These are phyloP conservation scores for Automeris io DNA, from an alignment of 2,888 invertebrate species.

Conservation along the genomic window DNA sequence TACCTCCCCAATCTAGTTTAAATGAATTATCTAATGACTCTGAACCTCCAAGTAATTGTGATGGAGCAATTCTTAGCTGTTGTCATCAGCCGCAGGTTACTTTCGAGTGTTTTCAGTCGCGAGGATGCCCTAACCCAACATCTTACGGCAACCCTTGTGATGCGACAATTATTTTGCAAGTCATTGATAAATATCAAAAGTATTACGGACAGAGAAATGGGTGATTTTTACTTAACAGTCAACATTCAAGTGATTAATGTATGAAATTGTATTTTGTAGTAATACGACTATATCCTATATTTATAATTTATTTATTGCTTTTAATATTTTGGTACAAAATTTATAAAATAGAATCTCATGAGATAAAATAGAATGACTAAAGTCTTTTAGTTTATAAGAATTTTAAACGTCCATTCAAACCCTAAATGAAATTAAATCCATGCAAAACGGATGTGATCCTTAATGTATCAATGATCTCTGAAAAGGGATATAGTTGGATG, in stretches of 20 bases:
- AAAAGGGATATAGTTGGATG: no score
- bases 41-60: slow-evolving; percentile 37
- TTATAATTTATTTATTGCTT: no score
- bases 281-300: no score
- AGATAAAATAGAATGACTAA: no score
- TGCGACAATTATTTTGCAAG: slow-evolving; percentile 31
- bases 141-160: slow-evolving; percentile 49
- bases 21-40: background rate
- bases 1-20: background rate
- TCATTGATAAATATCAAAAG: slow-evolving; percentile 41
- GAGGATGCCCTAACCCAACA: slow-evolving; percentile 65
- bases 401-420: no score
- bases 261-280: background rate
- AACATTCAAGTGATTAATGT: background rate
- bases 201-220: slow-evolving; percentile 38
- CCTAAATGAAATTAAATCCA: no score
- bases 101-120: slow-evolving; percentile 43
- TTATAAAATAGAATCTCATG: no score
- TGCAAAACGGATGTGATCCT: no score
- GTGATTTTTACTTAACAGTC: slow-evolving; percentile 13
- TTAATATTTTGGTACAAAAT: no score
- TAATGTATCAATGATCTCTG: no score
- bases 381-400: no score
- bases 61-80: slow-evolving; percentile 50
- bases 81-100: slow-evolving; percentile 43